Conservation (phyloP, 2,888 invertebrate genomes). For the Leucoptera coffeella region DNA sequence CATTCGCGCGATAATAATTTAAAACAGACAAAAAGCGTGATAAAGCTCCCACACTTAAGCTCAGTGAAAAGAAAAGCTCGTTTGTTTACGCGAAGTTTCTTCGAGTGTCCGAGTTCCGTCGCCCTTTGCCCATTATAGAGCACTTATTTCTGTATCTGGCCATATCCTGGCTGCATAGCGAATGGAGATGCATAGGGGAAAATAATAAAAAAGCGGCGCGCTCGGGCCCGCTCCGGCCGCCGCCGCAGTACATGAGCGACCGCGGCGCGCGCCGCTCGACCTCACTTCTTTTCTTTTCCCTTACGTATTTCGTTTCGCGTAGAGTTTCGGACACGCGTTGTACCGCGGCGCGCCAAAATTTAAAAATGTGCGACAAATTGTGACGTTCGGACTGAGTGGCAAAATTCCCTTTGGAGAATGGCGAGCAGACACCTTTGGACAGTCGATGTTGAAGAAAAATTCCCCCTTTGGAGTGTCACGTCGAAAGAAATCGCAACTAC, state of each 20-base stretch:
- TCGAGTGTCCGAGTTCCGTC: not conserved
- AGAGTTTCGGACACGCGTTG: conserved; percentile 43
- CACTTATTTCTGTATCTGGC: not conserved
- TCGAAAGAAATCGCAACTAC: conserved; percentile 27
- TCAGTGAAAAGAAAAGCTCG: too few species aligned
- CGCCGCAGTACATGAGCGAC: conserved; percentile 28
- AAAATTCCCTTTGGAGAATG: conserved; percentile 4
- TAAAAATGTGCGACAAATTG: conserved; percentile 29
- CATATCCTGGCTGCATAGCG: conserved; percentile 2
- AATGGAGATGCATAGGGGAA: conserved; percentile 1
- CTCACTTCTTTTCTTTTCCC: conserved; percentile 36
- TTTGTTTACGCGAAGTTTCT: too few species aligned
- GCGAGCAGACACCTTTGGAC: too few species aligned
- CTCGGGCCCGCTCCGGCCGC: conserved; percentile 41
- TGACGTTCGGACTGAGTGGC: conserved; percentile 36
- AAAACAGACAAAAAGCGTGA: too few species aligned
- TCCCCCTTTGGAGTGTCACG: too few species aligned
- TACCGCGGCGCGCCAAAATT: conserved; percentile 23
- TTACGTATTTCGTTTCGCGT: conserved; percentile 53
- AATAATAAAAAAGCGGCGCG: conserved; percentile 11
- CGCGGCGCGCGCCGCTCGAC: conserved; percentile 45
- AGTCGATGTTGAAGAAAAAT: too few species aligned
- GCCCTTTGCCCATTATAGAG: not conserved
- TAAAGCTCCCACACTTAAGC: too few species aligned
- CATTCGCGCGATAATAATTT: too few species aligned